Evolutionary conservation across 2,888 invertebrate species (phyloP), one percentile per base, ranked within the genome.

Genomic region (Tachina lurida): DNA sequence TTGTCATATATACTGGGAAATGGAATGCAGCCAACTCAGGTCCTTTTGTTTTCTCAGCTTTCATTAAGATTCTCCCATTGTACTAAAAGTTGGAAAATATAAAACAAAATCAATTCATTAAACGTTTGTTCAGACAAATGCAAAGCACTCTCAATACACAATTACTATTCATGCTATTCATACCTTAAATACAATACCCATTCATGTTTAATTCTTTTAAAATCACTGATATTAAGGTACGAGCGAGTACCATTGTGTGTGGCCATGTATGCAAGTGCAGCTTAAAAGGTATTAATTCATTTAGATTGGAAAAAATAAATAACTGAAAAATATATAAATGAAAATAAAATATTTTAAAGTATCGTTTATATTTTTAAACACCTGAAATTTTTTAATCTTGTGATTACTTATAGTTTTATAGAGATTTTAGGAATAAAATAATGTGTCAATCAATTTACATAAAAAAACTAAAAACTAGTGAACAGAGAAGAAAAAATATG

Each of bases 111-210:
- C 58, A 80, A 65, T 80, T 73, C 74, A 68, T 75, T 81, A 60
- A 74, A 68, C 31, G 31, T 67, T 31, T 31, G 31, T 45, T 31
- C 49, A 31, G 15, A 60, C 68, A 80, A 74, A 74, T 73, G 58
- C 15, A 68, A 60, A 62, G 15, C 43, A 74, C 31, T 74, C 52
- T 74, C 52, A 56, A 60, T 68, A 52, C 45, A 75, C 74, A 81
- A 81, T 75, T 74, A 54, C 81, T 60, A 81, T 81, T 68, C 74
- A 75, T 68, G 60, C 81, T 74, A 43, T 81, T 81, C 68, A 74
- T 81, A 68, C 45, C 74, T 80, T 58, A 74, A n/a, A 74, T 60
- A 80, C 74, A 81, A 79, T 75, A 52, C 81, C 31, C 74, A 75
- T 60, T 81, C 74, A 68, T 41, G 19, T 68, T 75, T 68, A 81